Evolutionary conservation across 37 sponge, comb jelly and placozoan species (phyloP).

Genomic region (Agelas oroides): DNA sequence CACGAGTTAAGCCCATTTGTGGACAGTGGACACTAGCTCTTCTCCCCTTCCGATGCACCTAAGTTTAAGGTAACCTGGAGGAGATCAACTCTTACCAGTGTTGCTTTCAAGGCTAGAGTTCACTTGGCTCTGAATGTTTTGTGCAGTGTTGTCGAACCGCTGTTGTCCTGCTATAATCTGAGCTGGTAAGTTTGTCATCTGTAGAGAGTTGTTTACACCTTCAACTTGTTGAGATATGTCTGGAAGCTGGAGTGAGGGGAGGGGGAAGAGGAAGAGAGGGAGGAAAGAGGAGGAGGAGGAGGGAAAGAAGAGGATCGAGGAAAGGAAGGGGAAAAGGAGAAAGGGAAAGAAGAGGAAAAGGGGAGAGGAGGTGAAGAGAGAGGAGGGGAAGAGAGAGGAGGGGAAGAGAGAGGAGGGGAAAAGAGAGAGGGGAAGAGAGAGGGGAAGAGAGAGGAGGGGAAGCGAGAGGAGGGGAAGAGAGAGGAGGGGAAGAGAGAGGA

Average conservation of each 20-base stretch:
- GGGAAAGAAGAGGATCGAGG: not conserved
- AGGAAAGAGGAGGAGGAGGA: not conserved
- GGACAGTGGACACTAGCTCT: too few relatives aligned
- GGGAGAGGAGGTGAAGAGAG: not conserved
- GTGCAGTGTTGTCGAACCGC: conserved; percentile 1
- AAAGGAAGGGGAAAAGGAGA: too few relatives aligned
- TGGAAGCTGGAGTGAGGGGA: conserved; percentile 21
- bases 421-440: not conserved
- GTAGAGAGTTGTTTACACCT: conserved; percentile 9
- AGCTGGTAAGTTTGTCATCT: not conserved
- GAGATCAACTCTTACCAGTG: too few relatives aligned
- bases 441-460: too few relatives aligned
- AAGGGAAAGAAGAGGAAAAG: too few relatives aligned
- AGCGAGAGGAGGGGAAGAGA: too few relatives aligned
- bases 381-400: not conserved
- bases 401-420: conserved; percentile 7
- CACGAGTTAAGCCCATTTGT: too few relatives aligned
- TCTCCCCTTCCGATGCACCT: too few relatives aligned
- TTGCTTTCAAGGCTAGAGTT: too few relatives aligned
- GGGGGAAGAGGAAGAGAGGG: not conserved
- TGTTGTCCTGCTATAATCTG: conserved; percentile 1
- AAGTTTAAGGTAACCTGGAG: too few relatives aligned
- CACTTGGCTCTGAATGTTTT: not conserved
- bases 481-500: too few relatives aligned
- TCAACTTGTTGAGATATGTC: not conserved